Base-by-base conservation (phyloP, 2,113 vertebrate genomes). In the Cygnus buccinator region DNA sequence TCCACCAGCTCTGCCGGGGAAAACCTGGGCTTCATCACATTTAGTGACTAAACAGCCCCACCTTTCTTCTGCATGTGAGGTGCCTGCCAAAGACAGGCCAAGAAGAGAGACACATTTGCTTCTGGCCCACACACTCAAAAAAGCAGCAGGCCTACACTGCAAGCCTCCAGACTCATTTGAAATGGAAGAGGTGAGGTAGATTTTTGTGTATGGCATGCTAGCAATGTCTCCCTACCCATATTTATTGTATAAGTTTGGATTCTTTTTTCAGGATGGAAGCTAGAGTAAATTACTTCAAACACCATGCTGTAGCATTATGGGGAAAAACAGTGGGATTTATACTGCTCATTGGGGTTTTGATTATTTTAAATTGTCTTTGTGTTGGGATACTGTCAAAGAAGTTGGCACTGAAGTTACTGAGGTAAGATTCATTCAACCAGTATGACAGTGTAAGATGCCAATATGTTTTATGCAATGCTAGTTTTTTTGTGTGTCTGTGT, bases 151-250 rank as follows among this genome's bases (percentile, higher is more conserved):
- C 61, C 62, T 87, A 46, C 74, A 20, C 15, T 29, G 19, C 55
- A 93, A 96, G 87, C 52, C 76, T 35, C 83, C 90, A 84, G 96
- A 96, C 21, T 98, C 80, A 17, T 98, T 97, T 91, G 98, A 98
- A 96, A 94, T 98, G 95, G 97, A 98, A 95, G 97, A 98, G 96
- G 97, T 98, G 89, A 97, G 71, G 35, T 54, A 50, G 13, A 85
- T 33, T 83, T 94, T 39, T 54, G 6, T 50, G 21, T 75, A 22
- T 52, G 44, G 18, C 17, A 48, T 37, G n/a, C 44, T 44, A 81
- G 9, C 29, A 29, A 11, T 48, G 7, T 35, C n/a, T 62, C 54
- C 59, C n/a, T 31, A 41, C 25, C n/a, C 13, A 6, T 70, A 54
- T 37, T 80, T 61, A 37, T 8, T 6, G 12, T 50, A 5, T 25